phyloP scores from a whole-genome alignment of 2,797 vertebrate genomes.

The Percopsis omiscomaycus region DNA sequence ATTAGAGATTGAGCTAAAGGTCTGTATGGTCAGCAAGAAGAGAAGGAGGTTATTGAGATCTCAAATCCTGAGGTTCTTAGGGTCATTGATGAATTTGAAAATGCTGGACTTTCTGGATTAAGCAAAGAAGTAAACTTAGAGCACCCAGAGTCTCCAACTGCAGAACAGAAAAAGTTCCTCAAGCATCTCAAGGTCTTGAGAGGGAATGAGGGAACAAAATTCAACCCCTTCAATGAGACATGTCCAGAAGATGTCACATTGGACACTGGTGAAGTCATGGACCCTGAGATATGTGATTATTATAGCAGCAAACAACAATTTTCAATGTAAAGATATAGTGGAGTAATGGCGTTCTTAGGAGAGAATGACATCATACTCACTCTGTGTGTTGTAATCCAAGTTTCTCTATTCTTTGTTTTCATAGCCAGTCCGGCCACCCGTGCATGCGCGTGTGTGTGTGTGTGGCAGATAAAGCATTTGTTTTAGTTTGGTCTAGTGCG shows the following conservation, averaged over 20 bases:
- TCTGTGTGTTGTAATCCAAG: no score
- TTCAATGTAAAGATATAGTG: no score
- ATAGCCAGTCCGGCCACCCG: no score
- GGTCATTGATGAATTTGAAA: conserved; percentile 3
- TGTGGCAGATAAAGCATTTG: no score
- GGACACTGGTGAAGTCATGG: conserved; percentile 9
- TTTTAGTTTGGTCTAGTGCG: no score
- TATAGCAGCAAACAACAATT: no score
- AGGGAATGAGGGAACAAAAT: not conserved
- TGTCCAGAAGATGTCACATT: not conserved
- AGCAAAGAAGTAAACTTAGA: not conserved
- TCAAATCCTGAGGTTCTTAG: not conserved
- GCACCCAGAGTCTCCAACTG: conserved; percentile 3
- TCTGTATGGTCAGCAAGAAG: conserved; percentile 2
- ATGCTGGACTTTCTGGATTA: not conserved
- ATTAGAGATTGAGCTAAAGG: not conserved
- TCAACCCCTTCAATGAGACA: conserved; percentile 3
- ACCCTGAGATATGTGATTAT: conserved; percentile 4
- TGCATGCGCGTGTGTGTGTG: no score
- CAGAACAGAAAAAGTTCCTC: conserved; percentile 6
- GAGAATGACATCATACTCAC: no score
- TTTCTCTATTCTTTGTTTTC: no score
- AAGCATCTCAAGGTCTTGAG: not conserved
- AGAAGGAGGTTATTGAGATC: not conserved
- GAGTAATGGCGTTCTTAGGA: no score